Conservation (phyloP, 2,888 invertebrate genomes). For the Erebia epiphron region DNA sequence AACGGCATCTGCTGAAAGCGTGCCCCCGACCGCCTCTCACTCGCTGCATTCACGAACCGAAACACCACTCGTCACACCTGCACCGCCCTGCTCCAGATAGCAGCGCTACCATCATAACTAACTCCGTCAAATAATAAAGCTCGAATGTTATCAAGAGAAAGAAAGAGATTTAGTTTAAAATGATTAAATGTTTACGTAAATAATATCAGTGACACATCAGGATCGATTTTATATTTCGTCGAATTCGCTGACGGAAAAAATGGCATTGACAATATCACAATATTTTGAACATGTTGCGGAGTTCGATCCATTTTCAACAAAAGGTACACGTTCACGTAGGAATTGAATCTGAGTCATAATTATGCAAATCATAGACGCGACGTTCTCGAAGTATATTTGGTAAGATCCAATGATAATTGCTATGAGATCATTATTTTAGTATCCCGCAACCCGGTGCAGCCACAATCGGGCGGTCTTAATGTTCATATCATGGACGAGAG, state of each 20-base stretch:
- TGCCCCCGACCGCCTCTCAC: slow-evolving; percentile 45
- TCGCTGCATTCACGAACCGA: slow-evolving; percentile 1
- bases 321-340: not conserved
- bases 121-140: not conserved
- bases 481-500: slow-evolving; percentile 5
- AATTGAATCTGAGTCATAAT: slow-evolving; percentile 8
- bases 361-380: not conserved
- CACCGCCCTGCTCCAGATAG: not conserved
- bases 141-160: not conserved
- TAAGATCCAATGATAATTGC: not conserved
- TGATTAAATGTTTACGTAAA: not conserved
- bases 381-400: not conserved
- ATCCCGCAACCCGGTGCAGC: slow-evolving; percentile 1
- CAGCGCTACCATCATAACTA: not conserved
- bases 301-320: not conserved
- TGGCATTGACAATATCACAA: not conserved
- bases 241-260: not conserved
- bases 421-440: slow-evolving; percentile 11
- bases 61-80: not conserved
- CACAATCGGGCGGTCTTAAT: not conserved
- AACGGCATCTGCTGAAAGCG: slow-evolving; percentile 66
- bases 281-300: not conserved
- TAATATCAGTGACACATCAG: too few relatives aligned
- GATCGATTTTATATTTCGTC: not conserved
- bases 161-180: not conserved